Base-by-base conservation (phyloP, 2,888 invertebrate genomes). In the Troides aeacus region DNA sequence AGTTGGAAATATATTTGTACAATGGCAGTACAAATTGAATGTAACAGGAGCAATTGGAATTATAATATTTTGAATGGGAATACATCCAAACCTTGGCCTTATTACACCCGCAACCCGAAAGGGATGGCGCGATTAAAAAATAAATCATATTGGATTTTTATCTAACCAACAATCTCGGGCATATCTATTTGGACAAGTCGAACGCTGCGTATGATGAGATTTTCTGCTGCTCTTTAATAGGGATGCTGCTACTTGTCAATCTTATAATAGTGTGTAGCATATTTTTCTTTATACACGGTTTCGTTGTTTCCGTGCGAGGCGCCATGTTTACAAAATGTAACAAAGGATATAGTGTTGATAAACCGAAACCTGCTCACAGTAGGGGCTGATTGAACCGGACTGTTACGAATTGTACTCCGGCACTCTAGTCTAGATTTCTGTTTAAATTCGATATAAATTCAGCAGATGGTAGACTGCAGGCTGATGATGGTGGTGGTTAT, bases 71-170 rank as follows among this genome's bases (percentile, higher is more conserved):
- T 21, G 62, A 18, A 64, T 68, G 21, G 62, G 62, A 57, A 46
- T 68, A 58, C 42, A 1, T 59, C 36, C 30, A 68, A 59, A 50
- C 63, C 59, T 36, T 64, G 66, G 63, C 64, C 66, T 68, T 71
- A 71, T 72, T 71, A 72, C 64, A 70, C 68, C 66, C 62, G 69
- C 68, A 71, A 53, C 69, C 68, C 57, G 58, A 56, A 62, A 64
- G 68, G 71, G 65, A 71, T 70, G 61, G 69, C 24, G 66, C 62
- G 62, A 74, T 70, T 62, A 66, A 72, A 73, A 68, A 46, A 70
- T 71, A 71, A 68, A 72, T 73, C 66, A 71, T 57, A 69, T 66
- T 62, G 63, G 64, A 63, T 66, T 68, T 72, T 69, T 70, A 70
- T 69, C 63, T 69, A 68, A 61, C 50, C 68, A 66, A 63, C 58